Base-by-base conservation (phyloP, 1,140 invertebrate genomes). In the Ceratosolen fusciceps region DNA sequence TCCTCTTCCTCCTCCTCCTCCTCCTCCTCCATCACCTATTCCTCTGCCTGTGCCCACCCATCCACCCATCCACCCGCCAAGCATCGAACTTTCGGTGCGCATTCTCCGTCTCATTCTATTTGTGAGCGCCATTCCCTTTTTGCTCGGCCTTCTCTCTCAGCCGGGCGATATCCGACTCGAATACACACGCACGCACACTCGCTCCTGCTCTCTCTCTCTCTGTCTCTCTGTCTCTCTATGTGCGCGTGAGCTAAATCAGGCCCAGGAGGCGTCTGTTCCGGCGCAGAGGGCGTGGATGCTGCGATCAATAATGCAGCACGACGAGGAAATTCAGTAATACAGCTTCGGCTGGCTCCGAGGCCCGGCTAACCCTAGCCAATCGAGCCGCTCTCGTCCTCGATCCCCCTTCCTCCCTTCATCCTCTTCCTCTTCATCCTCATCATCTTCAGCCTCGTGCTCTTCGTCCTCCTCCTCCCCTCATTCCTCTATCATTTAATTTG, bases 251-350 rank as follows among this genome's bases (percentile, higher is more conserved):
- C 72, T 56, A 81, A 85, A 85, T 82, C 81, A 83, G 81, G 80
- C 83, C 77, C 84, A 74, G 78, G 82, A 83, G 83, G 82, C 81
- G 81, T 72, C 67, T 52, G 74, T 60, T 58, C 47, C 16, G 19
- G 52, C 54, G 67, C 76, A 74, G 79, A 56, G 82, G 82, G 82
- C 83, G 80, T 82, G 80, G 79, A 81, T 75, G 79, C 78, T 58
- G 79, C 82, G 82, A 85, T 85, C 82, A 84, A 85, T 85, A 85
- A 83, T 83, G 82, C 80, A 82, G 72, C 81, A 65, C 74, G 52
- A 26, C 37, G 79, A 71, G 74, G 60, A 82, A 82, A 79, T 79
- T 76, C 56, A 67, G 77, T 79, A 77, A 79, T 70, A 54, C 67
- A 72, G 47, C 31, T 37, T 58, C 37, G 37, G 71, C 60, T 10